phyloP scores from a whole-genome alignment of 2,797 vertebrate species.

The Brachyrhaphis roseni region DNA sequence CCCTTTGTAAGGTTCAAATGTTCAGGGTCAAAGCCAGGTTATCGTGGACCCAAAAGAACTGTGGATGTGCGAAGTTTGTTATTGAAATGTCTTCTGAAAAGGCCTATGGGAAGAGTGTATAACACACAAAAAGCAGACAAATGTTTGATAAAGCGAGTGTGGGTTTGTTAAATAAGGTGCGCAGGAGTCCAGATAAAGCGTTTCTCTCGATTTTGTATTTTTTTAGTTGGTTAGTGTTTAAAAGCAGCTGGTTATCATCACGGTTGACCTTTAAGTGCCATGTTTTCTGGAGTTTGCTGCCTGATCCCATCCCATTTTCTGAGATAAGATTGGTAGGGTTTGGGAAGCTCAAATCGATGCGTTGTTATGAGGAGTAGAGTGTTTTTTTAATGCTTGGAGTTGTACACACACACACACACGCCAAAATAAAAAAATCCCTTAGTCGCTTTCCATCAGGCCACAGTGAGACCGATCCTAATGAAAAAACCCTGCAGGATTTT shows the following conservation, averaged over 20 bases:
- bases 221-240: conserved; percentile 36
- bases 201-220: background rate
- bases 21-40: conserved; percentile 71
- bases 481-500: conserved; percentile 63
- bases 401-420: conserved; percentile 14
- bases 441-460: conserved; percentile 41
- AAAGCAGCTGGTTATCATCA: conserved; percentile 33
- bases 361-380: conserved; percentile 61
- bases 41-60: conserved; percentile 65
- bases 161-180: conserved; percentile 50
- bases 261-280: conserved; percentile 70
- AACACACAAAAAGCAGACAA: conserved; percentile 39
- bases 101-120: conserved; percentile 32
- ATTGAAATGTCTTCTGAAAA: conserved; percentile 71
- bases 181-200: conserved; percentile 35
- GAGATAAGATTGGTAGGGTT: conserved; percentile 70
- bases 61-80: conserved; percentile 66
- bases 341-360: conserved; percentile 70
- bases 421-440: conserved; percentile 44
- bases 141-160: conserved; percentile 34
- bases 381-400: conserved; percentile 43
- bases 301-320: conserved; percentile 62
- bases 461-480: conserved; percentile 30
- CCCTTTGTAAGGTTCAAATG: conserved; percentile 60
- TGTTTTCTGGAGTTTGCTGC: conserved; percentile 55